A percentile compares a stretch with the other conserved stretches of the same genome.
These are phyloP conservation scores for Wiebesia pumilae DNA, from an alignment of 1,140 invertebrate genomes.

Conservation along the genomic window DNA sequence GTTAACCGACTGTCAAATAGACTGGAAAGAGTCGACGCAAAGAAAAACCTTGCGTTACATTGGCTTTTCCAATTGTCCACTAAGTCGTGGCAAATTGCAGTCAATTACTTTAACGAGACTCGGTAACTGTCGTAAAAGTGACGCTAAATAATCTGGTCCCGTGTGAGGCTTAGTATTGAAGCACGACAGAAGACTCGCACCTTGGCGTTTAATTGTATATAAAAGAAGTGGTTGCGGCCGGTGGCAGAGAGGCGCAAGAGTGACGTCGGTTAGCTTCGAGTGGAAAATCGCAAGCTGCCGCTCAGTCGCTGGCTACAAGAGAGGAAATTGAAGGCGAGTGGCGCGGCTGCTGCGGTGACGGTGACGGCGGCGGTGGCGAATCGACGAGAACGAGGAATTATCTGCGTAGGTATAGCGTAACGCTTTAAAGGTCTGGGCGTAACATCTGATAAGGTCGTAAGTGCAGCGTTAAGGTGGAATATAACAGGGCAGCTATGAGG, in stretches of 20 bases:
- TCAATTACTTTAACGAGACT: background rate
- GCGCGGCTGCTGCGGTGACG: background rate
- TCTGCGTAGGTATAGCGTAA: slow-evolving; percentile 33
- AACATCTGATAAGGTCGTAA: slow-evolving; percentile 62
- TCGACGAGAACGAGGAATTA: slow-evolving; percentile 49
- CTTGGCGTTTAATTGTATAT: slow-evolving; percentile 43
- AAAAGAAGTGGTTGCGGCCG: slow-evolving; percentile 46
- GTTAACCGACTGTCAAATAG: no score
- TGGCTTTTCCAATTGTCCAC: no score
- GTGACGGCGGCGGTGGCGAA: slow-evolving; percentile 3
- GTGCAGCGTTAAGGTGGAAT: slow-evolving; percentile 62
- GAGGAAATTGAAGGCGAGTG: slow-evolving; percentile 46
- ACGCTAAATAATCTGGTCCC: background rate
- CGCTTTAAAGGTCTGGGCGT: slow-evolving; percentile 42
- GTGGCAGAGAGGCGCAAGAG: background rate
- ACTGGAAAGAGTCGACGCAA: no score
- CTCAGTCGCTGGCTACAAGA: background rate
- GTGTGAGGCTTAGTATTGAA: background rate
- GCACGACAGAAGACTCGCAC: background rate
- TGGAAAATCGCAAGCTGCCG: slow-evolving; percentile 36
- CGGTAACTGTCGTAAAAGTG: no score
- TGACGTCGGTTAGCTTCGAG: slow-evolving; percentile 17
- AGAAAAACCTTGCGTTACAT: no score
- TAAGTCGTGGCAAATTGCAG: no score
- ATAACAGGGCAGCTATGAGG: slow-evolving; percentile 59